A percentile compares a stretch with the other conserved stretches of the same genome.
phyloP scores from a whole-genome alignment of 2,113 vertebrate genomes.

The Spheniscus mendiculus region DNA sequence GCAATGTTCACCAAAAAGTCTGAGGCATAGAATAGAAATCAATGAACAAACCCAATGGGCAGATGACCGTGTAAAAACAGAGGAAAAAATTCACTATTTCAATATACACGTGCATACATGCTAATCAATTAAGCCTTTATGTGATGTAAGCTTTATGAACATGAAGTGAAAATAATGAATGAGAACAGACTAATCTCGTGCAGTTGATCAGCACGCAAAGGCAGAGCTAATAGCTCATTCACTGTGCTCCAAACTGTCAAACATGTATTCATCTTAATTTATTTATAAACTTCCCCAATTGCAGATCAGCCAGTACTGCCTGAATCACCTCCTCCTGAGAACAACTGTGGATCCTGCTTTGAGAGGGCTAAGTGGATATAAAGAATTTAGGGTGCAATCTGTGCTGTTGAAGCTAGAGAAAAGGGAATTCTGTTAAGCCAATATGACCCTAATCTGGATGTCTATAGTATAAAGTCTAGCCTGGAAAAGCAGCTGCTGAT shows the following conservation, averaged over 20 bases:
- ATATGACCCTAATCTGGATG: background rate
- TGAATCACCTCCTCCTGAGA: background rate
- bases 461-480: background rate
- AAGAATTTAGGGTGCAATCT: background rate
- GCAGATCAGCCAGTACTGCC: background rate
- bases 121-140: background rate
- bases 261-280: background rate
- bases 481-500: background rate
- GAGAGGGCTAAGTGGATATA: background rate
- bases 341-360: background rate
- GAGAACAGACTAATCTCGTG: background rate
- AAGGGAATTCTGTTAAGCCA: background rate
- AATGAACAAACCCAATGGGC: background rate
- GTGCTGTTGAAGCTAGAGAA: background rate
- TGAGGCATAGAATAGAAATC: constrained; percentile 36
- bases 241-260: background rate
- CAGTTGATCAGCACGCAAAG: background rate
- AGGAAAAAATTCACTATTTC: background rate
- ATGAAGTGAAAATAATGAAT: background rate
- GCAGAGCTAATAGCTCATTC: background rate
- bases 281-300: background rate
- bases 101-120: background rate
- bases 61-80: background rate
- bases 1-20: constrained; percentile 87
- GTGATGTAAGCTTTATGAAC: background rate